These are phyloP conservation scores for Trissolcus brochymenae DNA, from an alignment of 2,888 invertebrate species.

Conservation along the genomic window DNA sequence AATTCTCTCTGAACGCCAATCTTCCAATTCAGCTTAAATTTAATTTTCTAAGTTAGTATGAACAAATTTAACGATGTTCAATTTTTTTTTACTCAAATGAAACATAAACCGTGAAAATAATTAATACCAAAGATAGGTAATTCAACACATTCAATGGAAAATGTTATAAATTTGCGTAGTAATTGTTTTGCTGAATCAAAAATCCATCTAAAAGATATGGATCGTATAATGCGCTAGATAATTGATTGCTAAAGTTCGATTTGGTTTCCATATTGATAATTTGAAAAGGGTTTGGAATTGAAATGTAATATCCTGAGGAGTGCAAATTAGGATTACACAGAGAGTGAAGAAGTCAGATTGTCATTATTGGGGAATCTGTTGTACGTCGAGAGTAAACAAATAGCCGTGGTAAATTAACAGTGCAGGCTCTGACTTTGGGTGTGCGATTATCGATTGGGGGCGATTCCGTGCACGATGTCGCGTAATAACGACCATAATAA, in stretches of 20 bases:
- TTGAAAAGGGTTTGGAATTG: background rate
- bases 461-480: conserved; percentile 55
- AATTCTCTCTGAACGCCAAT: too few species aligned
- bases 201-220: too few species aligned
- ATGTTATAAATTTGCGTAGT: too few species aligned
- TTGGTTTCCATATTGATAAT: background rate
- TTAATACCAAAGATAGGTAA: too few species aligned
- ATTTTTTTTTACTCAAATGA: too few species aligned
- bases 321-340: conserved; percentile 24
- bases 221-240: too few species aligned
- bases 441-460: conserved; percentile 52
- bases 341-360: conserved; percentile 12
- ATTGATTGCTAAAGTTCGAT: background rate
- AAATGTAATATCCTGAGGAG: conserved; percentile 13
- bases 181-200: too few species aligned
- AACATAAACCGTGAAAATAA: too few species aligned
- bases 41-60: too few species aligned
- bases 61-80: too few species aligned
- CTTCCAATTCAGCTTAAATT: too few species aligned
- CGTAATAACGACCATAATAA: conserved; percentile 55
- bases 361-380: conserved; percentile 44
- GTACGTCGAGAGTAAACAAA: conserved; percentile 46
- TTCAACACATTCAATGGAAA: too few species aligned
- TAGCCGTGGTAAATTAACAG: conserved; percentile 48
- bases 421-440: conserved; percentile 27